Base-by-base conservation (phyloP, 2,888 invertebrate species). In the Thumatha senex region DNA sequence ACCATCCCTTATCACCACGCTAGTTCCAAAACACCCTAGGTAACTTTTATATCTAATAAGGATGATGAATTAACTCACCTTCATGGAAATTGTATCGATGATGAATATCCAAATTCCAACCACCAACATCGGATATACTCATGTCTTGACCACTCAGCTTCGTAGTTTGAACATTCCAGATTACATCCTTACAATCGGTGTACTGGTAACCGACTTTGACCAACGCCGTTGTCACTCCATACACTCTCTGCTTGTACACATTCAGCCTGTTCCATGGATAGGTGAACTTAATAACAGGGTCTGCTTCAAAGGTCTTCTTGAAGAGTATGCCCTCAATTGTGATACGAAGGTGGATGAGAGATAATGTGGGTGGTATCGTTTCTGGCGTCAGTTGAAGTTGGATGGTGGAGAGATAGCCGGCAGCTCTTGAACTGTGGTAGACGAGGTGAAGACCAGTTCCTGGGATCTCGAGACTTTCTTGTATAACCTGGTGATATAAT, bases 41-140 rank as follows among this genome's bases (percentile, higher is more conserved):
- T n/a, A n/a, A n/a, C n/a, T n/a, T n/a, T n/a, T n/a, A n/a, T n/a
- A n/a, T n/a, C n/a, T n/a, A n/a, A n/a, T n/a, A n/a, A n/a, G n/a
- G n/a, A n/a, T n/a, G n/a, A n/a, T n/a, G n/a, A n/a, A 38, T 5
- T 3, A 11, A 69, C 56, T 72, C 82, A 96, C 96, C 99, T 92
- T 99, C 98, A 77, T 99, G 98, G 93, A 98, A 98, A 84, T 99
- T 99, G 83, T 99, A 98, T 67, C 98, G 94, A 78, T 99, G 99
- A 89, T 99, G 99, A 60, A 99, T 98, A 81, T 99, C 98, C 66
- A 99, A 92, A 84, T 99, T 98, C 99, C 99, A 99, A 11, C 98
- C 98, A 0, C 98, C 99, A 35, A 98, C 97, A 85, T 98, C 98
- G 0, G 98, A 98, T 43, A 98, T 98, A 54, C 97, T 97, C 96